Base-by-base conservation (phyloP, 2,113 vertebrate genomes). In the Ameiurus melas region DNA sequence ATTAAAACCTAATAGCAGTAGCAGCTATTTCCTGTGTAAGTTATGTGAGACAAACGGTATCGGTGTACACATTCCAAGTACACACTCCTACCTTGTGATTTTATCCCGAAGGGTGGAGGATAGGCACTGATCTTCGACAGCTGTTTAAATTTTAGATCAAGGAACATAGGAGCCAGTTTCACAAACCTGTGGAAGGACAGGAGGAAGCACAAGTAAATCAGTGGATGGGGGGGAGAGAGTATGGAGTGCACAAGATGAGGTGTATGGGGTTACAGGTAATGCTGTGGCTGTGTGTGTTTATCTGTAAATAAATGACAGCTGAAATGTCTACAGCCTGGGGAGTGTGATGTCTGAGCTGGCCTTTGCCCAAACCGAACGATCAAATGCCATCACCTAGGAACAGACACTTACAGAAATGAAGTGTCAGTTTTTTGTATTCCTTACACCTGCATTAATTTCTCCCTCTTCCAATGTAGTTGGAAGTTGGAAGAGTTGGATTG, bases 111-210 rank as follows among this genome's bases (percentile, higher is more conserved):
- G 0, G 94, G 94, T 86, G 93, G 94, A 0, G 9, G 87, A 75
- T 91, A 94, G 80, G 30, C 79, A 57, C 58, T 85, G 86, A 94
- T 93, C 79, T 91, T 93, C 57, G 86, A 87, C 33, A 94, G 90
- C 8, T 85, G 80, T 85, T 92, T 94, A 89, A 93, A 95, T 88
- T 93, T 93, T 57, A 75, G 83, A 91, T 94, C 91, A 1, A 94
- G 94, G 88, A 94, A 95, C 92, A 95, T 94, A 27, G 93, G 93
- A 0, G 87, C 93, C 71, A 88, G 84, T 91, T 93, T 94, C 39
- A 5, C 68, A 88, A 94, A 94, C 89, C 94, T 94, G 90, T 83
- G 86, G 79, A 89, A 68, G 64, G 19, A 84, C 43, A 89, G 60
- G 22, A 33, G 20, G 39, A 68, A 27, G 17, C 43, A 77, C 20